Evolutionary conservation across 2,888 invertebrate species (phyloP), one percentile per base, ranked within the genome.

Genomic region (Drosophila meridiana): DNA sequence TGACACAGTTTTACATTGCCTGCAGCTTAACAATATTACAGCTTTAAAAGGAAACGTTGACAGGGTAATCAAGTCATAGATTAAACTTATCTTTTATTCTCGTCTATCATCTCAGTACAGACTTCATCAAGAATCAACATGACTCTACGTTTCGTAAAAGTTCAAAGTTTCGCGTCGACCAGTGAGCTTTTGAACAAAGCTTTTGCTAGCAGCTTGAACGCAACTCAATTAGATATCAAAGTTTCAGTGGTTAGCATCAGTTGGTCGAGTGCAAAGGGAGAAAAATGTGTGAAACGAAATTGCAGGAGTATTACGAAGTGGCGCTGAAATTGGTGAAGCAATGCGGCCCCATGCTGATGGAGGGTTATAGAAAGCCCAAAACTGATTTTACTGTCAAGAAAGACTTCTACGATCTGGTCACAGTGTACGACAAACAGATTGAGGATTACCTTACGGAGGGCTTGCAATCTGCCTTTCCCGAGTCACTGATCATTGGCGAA

Each of bases 401-500:
- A 5, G 94, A 93, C 61, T 94, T 95, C 61, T 95, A 94, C 83
- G 97, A 98, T 93, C 92, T 97, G 59, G 97, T 98, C 2, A 98
- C 97, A 0, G 95, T 96, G 84, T 96, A 96, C 72, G 97, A 97
- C 91, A 94, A 94, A 83, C 94, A 95, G 91, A 95, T 97, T 30
- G 97, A 98, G 92, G 94, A 96, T 63, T 86, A 96, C 55, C 93
- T 98, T 0, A 95, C 96, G 40, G 92, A 93, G 14, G 94, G 94
- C 56, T 91, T 96, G 48, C 93, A 93, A 61, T 87, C 92, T 50
- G 93, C 94, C 79, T 96, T 94, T 91, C 95, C 96, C 3, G 92
- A 94, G 75, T 96, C 96, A 84, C 95, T 94, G 91, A 96, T 97
- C 89, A 97, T 98, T 76, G 97, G 96, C 4, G 98, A 98, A 92